These are phyloP conservation scores for Dendrocincla fuliginosa DNA, from an alignment of 2,797 vertebrate species.

Conservation along the genomic window DNA sequence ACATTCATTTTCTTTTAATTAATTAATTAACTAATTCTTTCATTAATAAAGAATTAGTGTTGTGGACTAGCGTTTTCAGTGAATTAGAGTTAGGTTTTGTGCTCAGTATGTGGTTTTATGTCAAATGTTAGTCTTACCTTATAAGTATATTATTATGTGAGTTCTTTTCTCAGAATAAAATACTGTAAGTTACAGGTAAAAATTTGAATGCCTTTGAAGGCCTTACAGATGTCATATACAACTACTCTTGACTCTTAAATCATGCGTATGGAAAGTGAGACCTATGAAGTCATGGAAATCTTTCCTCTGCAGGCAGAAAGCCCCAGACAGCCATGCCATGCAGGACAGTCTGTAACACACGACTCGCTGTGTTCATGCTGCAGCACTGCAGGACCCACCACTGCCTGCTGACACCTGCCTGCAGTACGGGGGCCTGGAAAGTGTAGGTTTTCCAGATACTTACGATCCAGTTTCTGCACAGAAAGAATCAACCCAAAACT, in stretches of 20 bases:
- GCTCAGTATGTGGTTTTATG: not conserved
- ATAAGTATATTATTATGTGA: not conserved
- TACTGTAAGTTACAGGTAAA: not conserved
- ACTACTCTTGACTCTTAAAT: not conserved
- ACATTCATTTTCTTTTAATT: not conserved
- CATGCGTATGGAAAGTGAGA: rapidly evolving
- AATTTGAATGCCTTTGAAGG: not conserved
- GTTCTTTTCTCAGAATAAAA: not conserved
- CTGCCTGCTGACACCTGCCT: not conserved
- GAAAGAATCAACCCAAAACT: not conserved
- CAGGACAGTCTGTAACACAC: rapidly evolving
- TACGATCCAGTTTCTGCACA: not conserved
- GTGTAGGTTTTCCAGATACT: not conserved
- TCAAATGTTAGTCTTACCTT: not conserved
- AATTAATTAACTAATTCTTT: no score
- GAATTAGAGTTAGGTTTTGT: not conserved
- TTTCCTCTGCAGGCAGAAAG: not conserved
- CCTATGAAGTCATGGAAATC: not conserved
- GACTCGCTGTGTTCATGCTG: rapidly evolving
- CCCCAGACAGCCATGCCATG: no score
- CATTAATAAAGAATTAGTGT: not conserved
- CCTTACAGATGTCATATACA: not conserved
- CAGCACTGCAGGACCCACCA: not conserved
- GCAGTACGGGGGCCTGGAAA: rapidly evolving
- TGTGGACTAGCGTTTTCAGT: not conserved